Percentiles rank a stretch among this genome's conserved stretches.
Evolutionary conservation across 2,797 vertebrate genomes (phyloP).

Genomic region (Bucorvus abyssinicus): DNA sequence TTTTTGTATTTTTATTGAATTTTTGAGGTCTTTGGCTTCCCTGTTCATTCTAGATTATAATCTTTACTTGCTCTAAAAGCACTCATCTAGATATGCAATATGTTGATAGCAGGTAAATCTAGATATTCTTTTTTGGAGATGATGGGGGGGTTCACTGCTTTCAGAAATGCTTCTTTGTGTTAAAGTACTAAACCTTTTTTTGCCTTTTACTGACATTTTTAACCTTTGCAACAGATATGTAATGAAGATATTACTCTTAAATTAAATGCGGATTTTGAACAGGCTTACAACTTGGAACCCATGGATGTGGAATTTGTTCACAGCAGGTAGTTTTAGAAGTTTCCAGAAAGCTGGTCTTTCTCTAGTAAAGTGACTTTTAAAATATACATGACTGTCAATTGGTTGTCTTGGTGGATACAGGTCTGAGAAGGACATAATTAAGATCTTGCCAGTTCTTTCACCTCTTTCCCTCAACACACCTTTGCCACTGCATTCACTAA

Average conservation of each 20-base stretch:
- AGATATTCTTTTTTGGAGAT: neutral
- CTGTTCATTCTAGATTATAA: neutral
- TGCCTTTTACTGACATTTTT: too few relatives aligned
- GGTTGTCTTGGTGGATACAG: neutral
- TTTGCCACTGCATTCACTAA: neutral
- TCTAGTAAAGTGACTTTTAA: neutral
- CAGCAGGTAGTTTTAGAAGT: constrained; percentile 79
- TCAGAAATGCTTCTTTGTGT: neutral
- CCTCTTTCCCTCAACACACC: neutral
- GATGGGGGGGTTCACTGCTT: neutral
- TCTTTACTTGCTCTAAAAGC: neutral
- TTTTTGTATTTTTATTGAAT: neutral
- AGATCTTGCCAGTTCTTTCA: neutral
- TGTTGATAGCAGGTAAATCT: neutral
- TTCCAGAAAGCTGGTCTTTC: neutral
- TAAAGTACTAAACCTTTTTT: neutral
- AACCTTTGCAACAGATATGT: constrained; percentile 73
- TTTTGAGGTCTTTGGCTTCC: neutral
- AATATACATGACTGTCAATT: neutral
- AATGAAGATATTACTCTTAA: constrained; percentile 87
- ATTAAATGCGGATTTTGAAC: constrained; percentile 84
- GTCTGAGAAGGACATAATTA: neutral
- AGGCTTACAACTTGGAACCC: constrained; percentile 85
- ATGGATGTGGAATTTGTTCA: constrained; percentile 91
- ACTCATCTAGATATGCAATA: neutral